phyloP scores from a whole-genome alignment of 2,888 invertebrate genomes.

The Diplazon laetatorius region DNA sequence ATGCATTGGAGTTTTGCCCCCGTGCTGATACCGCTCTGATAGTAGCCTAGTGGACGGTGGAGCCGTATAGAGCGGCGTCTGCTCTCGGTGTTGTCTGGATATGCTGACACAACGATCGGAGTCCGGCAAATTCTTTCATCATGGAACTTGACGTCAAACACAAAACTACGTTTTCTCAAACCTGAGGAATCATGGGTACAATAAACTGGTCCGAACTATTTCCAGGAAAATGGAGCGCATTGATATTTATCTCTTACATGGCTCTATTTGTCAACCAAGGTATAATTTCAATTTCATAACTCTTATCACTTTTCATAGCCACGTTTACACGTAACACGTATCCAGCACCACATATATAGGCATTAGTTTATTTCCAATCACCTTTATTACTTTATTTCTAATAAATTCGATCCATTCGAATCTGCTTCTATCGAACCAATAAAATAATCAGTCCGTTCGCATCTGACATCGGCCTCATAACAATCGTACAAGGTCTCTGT shows the following conservation, averaged over 20 bases:
- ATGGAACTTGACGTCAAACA: slow-evolving; percentile 25
- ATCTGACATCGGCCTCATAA: not conserved
- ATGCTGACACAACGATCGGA: not conserved
- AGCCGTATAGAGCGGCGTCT: slow-evolving; percentile 40
- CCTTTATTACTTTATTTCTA: no score
- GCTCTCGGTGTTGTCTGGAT: slow-evolving; percentile 27
- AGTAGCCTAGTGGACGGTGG: not conserved
- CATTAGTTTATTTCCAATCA: no score
- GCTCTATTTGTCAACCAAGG: slow-evolving; percentile 96
- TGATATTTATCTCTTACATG: slow-evolving; percentile 93
- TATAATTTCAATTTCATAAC: no score
- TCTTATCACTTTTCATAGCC: not conserved
- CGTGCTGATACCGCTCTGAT: not conserved
- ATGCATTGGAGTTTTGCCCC: no score
- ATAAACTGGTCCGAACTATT: slow-evolving; percentile 88
- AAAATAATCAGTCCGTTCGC: no score
- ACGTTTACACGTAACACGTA: not conserved
- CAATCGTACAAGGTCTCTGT: not conserved
- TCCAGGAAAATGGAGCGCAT: slow-evolving; percentile 91
- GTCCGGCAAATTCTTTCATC: slow-evolving; percentile 22
- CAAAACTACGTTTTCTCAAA: slow-evolving; percentile 13
- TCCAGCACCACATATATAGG: no score
- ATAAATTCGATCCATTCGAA: no score
- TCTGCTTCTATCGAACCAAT: no score
- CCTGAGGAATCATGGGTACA: slow-evolving; percentile 71